phyloP scores from a whole-genome alignment of 2,113 vertebrate species.

The Pelobates fuscus region DNA sequence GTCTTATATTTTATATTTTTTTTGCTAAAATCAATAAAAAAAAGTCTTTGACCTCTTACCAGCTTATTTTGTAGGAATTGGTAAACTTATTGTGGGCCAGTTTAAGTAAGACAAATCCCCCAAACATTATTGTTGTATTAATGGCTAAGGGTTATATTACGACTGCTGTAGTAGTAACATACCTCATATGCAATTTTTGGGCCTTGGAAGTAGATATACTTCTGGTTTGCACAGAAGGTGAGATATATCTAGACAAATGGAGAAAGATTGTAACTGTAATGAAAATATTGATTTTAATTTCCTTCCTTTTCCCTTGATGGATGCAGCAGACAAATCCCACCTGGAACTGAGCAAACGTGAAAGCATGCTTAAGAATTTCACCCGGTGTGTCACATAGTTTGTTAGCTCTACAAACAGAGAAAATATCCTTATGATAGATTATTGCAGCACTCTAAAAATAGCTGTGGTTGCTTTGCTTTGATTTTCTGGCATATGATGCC shows the following conservation, averaged over 20 bases:
- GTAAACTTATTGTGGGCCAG: too few species aligned
- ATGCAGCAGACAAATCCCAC: slow-evolving; percentile 53
- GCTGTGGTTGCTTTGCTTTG: too few species aligned
- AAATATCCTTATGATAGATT: too few species aligned
- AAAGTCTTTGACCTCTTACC: too few species aligned
- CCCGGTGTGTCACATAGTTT: background rate
- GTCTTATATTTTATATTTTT: too few species aligned
- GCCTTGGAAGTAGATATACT: background rate
- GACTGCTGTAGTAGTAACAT: background rate
- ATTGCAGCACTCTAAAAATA: too few species aligned
- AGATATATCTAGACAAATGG: slow-evolving; percentile 64
- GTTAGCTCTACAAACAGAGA: too few species aligned
- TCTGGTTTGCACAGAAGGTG: slow-evolving; percentile 24
- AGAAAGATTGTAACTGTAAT: slow-evolving; percentile 73
- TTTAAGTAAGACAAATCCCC: too few species aligned
- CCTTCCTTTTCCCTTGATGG: slow-evolving; percentile 62
- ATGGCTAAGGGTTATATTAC: background rate
- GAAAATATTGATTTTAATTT: slow-evolving; percentile 89
- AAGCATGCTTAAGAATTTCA: background rate
- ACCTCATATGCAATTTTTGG: background rate
- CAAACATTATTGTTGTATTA: too few species aligned
- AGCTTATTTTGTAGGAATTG: too few species aligned
- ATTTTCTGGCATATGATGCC: too few species aligned
- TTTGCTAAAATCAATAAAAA: too few species aligned
- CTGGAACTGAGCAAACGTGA: slow-evolving; percentile 44